These are phyloP conservation scores for Hirtodrosophila trivittata DNA, from an alignment of 2,888 invertebrate genomes.

Conservation along the genomic window DNA sequence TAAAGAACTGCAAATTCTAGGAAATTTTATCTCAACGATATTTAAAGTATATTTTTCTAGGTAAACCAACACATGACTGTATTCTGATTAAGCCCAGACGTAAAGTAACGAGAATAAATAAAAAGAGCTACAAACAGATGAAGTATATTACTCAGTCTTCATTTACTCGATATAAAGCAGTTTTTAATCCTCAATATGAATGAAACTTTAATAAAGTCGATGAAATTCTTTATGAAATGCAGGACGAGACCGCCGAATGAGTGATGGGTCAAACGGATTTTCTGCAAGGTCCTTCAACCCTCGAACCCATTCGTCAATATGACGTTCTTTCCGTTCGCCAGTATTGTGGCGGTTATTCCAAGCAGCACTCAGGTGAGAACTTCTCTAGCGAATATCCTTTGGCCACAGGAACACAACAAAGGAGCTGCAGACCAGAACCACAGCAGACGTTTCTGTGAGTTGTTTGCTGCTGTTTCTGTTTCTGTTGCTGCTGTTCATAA, in stretches of 20 bases:
- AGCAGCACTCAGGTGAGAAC: conserved; percentile 35
- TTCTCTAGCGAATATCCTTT: conserved; percentile 25
- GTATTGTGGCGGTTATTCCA: conserved; percentile 23
- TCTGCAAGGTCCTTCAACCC: conserved; percentile 8
- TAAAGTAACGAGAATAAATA: no score
- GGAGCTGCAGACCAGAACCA: conserved; percentile 29
- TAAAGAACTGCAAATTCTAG: no score
- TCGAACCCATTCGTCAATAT: conserved; percentile 14
- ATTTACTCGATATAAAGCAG: no score
- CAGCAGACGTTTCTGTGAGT: conserved; percentile 25
- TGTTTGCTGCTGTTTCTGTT: neutral
- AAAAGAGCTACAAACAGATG: no score
- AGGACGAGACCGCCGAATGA: neutral
- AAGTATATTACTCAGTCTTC: no score
- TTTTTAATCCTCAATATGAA: no score
- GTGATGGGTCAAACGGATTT: conserved; percentile 15
- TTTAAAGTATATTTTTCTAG: no score
- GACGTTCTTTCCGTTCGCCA: conserved; percentile 10
- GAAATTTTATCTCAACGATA: no score
- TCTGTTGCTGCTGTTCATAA: conserved; percentile 8
- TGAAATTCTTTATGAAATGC: neutral
- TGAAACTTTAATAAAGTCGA: neutral
- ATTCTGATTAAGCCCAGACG: no score
- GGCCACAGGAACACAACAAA: conserved; percentile 23
- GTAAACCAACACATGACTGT: no score